These are phyloP conservation scores for Galagoides demidoff DNA, from an alignment of 2,797 vertebrate species.

Conservation along the genomic window DNA sequence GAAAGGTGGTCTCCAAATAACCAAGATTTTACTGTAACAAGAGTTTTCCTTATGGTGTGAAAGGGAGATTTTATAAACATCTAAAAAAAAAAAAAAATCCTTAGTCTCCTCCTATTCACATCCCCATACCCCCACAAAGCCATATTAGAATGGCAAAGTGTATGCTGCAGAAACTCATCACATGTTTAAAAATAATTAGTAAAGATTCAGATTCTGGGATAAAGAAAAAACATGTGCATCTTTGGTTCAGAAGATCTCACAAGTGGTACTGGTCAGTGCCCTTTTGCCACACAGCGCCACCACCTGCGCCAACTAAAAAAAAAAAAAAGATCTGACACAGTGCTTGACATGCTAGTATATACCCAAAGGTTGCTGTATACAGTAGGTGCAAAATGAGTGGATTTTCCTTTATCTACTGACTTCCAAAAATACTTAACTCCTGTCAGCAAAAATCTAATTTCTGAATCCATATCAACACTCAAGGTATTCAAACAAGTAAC, in stretches of 20 bases:
- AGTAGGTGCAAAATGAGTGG: not conserved
- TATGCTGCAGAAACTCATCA: not conserved
- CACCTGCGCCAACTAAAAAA: no score
- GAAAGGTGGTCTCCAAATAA: constrained; percentile 37
- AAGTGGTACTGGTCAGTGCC: no score
- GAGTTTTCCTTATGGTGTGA: constrained; percentile 34
- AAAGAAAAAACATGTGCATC: not conserved
- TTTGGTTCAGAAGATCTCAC: not conserved
- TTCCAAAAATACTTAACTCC: constrained; percentile 41
- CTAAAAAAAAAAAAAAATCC: not conserved
- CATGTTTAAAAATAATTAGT: constrained; percentile 5
- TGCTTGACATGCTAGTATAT: not conserved
- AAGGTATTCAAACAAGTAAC: not conserved
- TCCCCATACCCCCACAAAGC: not conserved
- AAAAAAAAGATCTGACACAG: not conserved
- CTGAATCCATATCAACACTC: not conserved
- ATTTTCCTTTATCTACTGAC: not conserved
- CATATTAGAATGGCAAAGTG: not conserved
- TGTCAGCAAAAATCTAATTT: constrained; percentile 39
- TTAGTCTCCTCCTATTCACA: not conserved
- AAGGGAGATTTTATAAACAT: constrained; percentile 32
- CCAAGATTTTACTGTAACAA: not conserved
- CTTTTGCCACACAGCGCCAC: no score
- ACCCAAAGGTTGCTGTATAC: not conserved
- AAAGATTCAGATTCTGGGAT: not conserved